Conservation (phyloP, 2,113 vertebrate genomes). For the Ceyx cyanopectus region DNA sequence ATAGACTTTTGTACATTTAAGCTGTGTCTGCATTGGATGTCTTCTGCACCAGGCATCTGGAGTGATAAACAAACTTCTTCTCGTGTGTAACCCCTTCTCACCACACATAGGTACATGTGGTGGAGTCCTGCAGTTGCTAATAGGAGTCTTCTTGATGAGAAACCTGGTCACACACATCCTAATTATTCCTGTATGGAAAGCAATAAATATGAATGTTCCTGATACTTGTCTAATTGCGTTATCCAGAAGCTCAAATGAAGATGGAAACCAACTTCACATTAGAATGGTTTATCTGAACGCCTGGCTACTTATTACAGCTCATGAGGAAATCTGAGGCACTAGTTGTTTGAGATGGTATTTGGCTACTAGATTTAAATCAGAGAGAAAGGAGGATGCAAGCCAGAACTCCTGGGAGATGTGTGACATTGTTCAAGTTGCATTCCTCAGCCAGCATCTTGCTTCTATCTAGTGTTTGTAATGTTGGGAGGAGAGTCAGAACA, state of each 20-base stretch:
- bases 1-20: too few relatives aligned
- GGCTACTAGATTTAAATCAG: background rate
- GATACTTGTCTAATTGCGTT: background rate
- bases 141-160: background rate
- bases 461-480: background rate
- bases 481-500: background rate
- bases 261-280: background rate
- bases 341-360: background rate
- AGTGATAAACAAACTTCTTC: background rate
- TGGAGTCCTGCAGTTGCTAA: background rate
- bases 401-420: background rate
- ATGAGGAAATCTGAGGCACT: background rate
- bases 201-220: background rate
- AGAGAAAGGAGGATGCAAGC: background rate
- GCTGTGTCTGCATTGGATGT: background rate
- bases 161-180: background rate
- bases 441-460: background rate
- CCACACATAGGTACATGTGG: fast-evolving
- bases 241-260: background rate
- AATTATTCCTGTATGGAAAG: background rate
- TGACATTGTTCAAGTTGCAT: background rate
- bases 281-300: background rate
- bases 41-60: background rate
- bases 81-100: background rate
- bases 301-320: background rate